Evolutionary conservation across 2,888 invertebrate species (phyloP).

Genomic region (Limnephilus marmoratus): DNA sequence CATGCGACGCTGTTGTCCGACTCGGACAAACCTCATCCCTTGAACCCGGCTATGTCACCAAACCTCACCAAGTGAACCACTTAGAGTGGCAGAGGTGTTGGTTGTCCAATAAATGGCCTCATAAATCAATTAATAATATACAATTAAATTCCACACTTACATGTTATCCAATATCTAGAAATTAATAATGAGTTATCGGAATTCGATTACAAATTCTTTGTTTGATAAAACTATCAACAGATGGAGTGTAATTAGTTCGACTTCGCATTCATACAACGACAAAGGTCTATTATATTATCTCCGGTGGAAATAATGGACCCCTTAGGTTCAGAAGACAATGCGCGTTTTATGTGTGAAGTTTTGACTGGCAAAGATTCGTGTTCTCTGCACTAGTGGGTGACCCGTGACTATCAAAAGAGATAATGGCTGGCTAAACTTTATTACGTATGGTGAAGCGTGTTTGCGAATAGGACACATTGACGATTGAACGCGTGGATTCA

Average conservation of each 20-base stretch:
- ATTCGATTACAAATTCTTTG: slow-evolving; percentile 13
- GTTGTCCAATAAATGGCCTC: too few species aligned
- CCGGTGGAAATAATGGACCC: neutral
- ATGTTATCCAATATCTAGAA: neutral
- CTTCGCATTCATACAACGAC: neutral
- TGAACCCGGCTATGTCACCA: too few species aligned
- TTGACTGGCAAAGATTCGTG: neutral
- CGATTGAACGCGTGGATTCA: neutral
- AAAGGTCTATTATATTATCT: neutral
- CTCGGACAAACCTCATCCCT: too few species aligned
- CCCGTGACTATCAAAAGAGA: neutral
- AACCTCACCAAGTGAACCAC: too few species aligned
- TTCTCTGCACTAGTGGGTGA: neutral
- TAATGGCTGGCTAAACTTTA: neutral
- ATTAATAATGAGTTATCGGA: neutral
- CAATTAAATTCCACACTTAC: neutral
- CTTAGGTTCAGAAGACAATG: neutral
- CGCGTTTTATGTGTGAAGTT: neutral
- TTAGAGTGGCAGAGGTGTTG: too few species aligned
- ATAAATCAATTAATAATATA: too few species aligned
- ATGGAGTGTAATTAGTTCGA: neutral
- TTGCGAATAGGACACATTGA: neutral
- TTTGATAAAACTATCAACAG: neutral
- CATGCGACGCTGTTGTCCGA: too few species aligned
- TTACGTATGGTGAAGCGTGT: neutral